Base-by-base conservation (phyloP, 1,140 invertebrate species). In the Chionoecetes opilio region DNA sequence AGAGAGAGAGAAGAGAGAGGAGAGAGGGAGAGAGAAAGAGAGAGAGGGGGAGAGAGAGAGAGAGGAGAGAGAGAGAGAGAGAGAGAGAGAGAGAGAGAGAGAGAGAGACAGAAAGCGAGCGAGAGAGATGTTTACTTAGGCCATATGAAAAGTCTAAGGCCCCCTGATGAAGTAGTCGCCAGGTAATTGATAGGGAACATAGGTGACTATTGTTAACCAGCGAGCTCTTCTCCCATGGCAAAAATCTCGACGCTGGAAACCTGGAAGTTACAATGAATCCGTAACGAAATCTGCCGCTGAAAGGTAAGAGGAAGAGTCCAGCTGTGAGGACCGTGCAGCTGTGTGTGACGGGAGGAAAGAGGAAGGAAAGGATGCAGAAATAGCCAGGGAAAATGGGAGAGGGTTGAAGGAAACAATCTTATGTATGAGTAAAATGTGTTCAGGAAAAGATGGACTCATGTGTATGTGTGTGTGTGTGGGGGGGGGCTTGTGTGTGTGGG, bases 71-170 rank as follows among this genome's bases (percentile, higher is more conserved):
- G 63, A 75, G n/a, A 29, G n/a, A 29, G 63, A 29, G n/a, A 75
- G 21, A 75, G 63, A 29, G 63, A 75, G 63, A 29, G 63, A 75
- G n/a, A 29, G 63, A 75, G 63, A 75, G 63, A 75, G 21, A 75
- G 63, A 75, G n/a, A 75, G 63, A 75, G 63, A 75, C 21, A 75
- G 63, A 75, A n/a, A 75, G 63, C 26, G 37, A 38, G 37, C 26
- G 37, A 38, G 37, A 38, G 85, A 87, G 85, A 87, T 75, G 21
- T 75, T 75, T 75, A 75, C 63, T 21, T 75, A 75, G 63, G 63
- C n/a, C 63, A 75, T 0, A n/a, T 75, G 6, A 75, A 75, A 75
- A 75, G 63, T 2, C 21, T 21, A 75, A 6, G 5, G 0, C 21
- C 26, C 63, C 63, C n/a, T 75, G 63, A 75, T 75, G 63, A 75